Percentiles rank a stretch among this genome's conserved stretches.
These are phyloP conservation scores for Nymphalis urticae DNA, from an alignment of 2,888 invertebrate genomes.

Conservation along the genomic window DNA sequence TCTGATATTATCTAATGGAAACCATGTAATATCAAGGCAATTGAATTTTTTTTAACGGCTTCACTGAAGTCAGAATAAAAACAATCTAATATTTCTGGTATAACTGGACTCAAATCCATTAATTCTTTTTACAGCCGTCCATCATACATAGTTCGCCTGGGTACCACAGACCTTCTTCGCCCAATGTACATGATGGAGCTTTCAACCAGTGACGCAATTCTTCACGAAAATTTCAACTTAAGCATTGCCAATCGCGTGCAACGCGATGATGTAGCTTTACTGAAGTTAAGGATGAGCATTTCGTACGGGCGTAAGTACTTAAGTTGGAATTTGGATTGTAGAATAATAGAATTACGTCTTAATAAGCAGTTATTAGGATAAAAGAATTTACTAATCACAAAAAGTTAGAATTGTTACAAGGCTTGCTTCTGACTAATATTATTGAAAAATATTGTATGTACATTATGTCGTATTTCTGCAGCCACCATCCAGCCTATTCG, in stretches of 20 bases:
- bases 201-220: neutral
- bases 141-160: slow-evolving; percentile 2
- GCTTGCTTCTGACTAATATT: too few species aligned
- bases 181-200: neutral
- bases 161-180: neutral
- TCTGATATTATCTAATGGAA: too few species aligned
- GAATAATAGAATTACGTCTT: too few species aligned
- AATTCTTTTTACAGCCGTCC: neutral
- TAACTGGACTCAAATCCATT: neutral
- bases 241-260: neutral
- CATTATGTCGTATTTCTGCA: neutral
- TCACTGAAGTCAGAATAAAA: too few species aligned
- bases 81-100: too few species aligned
- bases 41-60: too few species aligned
- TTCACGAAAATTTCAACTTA: neutral
- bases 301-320: slow-evolving; percentile 18
- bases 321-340: neutral
- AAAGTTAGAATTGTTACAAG: too few species aligned
- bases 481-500: neutral
- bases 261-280: slow-evolving; percentile 8
- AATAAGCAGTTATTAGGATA: too few species aligned
- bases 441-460: neutral
- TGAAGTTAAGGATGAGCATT: neutral
- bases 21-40: too few species aligned
- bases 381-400: too few species aligned